These are phyloP conservation scores for Apogon talboti DNA, from an alignment of 2,797 vertebrate species.

Conservation along the genomic window DNA sequence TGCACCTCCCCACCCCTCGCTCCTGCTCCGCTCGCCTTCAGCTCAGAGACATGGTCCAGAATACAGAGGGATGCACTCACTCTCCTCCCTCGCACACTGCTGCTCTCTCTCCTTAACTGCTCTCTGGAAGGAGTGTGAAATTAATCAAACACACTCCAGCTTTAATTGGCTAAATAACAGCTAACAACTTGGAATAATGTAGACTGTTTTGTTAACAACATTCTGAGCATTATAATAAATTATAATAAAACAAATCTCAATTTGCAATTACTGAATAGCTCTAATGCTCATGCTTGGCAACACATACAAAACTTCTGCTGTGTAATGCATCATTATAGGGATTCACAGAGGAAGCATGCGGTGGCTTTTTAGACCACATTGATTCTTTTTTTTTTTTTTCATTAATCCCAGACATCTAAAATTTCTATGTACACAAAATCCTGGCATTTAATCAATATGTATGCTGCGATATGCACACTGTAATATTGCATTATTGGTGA, in stretches of 20 bases:
- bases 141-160: constrained; percentile 72
- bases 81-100: constrained; percentile 47
- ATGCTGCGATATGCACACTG: constrained; percentile 47
- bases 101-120: constrained; percentile 64
- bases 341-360: constrained; percentile 14
- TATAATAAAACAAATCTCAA: constrained; percentile 40
- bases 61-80: constrained; percentile 78
- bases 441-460: constrained; percentile 72
- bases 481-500: constrained; percentile 65
- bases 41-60: constrained; percentile 82
- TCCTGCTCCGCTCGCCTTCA: constrained; percentile 55
- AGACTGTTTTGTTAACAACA: constrained; percentile 44
- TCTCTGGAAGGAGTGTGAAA: constrained; percentile 59
- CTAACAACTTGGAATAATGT: constrained; percentile 50
- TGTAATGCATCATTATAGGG: constrained; percentile 53
- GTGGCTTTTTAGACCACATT: constrained; percentile 44
- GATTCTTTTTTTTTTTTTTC: constrained; percentile 42
- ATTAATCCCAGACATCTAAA: constrained; percentile 55
- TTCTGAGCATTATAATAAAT: constrained; percentile 43
- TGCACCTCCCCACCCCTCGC: constrained; percentile 60
- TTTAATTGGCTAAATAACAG: constrained; percentile 67
- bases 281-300: constrained; percentile 20
- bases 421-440: constrained; percentile 55
- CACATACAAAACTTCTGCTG: constrained; percentile 15
- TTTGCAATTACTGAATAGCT: constrained; percentile 51